A percentile compares a stretch with the other conserved stretches of the same genome.
These are phyloP conservation scores for Drosophila sturtevanti DNA, from an alignment of 1,140 invertebrate genomes.

Conservation along the genomic window DNA sequence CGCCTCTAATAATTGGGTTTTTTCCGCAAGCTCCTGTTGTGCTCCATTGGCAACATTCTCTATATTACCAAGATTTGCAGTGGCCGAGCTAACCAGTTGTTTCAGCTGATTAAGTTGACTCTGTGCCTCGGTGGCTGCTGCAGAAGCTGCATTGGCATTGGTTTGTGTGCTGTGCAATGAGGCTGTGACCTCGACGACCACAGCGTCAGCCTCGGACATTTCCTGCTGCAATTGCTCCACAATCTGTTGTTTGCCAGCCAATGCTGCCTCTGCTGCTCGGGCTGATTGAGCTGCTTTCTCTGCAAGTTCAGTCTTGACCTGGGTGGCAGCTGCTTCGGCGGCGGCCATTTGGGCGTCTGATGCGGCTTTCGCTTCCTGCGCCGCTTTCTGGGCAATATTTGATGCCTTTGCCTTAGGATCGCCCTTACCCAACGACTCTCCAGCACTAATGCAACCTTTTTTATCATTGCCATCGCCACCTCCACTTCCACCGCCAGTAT, in stretches of 20 bases:
- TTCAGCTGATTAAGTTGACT: conserved; percentile 83
- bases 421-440: not conserved
- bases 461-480: conserved; percentile 8
- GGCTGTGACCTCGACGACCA: conserved; percentile 85
- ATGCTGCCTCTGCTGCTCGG: conserved; percentile 86
- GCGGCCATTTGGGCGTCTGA: conserved; percentile 87
- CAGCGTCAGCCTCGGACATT: conserved; percentile 86
- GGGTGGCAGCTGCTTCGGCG: conserved; percentile 86
- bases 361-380: conserved; percentile 86
- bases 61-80: conserved; percentile 85
- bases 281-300: conserved; percentile 87
- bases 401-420: conserved; percentile 82
- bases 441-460: not conserved
- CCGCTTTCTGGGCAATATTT: conserved; percentile 87
- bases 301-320: conserved; percentile 87
- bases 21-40: conserved; percentile 85
- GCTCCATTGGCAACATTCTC: conserved; percentile 85
- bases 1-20: conserved; percentile 86
- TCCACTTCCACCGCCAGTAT: not conserved
- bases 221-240: conserved; percentile 85
- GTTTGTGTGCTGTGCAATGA: conserved; percentile 85
- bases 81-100: conserved; percentile 83
- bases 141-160: conserved; percentile 85
- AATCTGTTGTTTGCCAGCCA: conserved; percentile 86
- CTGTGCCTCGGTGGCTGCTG: conserved; percentile 85